phyloP scores from a whole-genome alignment of 2,888 invertebrate genomes.

The Cosmia trapezina region DNA sequence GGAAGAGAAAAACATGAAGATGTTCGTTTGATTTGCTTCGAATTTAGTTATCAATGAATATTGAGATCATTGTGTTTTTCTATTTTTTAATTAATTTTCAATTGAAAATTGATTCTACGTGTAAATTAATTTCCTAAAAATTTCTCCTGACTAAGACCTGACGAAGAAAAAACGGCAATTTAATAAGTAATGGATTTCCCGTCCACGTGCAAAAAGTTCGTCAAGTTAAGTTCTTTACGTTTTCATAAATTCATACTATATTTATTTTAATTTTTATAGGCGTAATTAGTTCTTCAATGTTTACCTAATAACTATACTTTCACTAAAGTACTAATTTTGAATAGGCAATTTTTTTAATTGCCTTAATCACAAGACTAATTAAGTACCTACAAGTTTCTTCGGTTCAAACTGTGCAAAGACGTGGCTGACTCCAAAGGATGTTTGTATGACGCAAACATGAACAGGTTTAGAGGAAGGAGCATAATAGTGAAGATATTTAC shows the following conservation, averaged over 20 bases:
- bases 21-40: constrained; percentile 18
- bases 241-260: too few species aligned
- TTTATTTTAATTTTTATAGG: neutral
- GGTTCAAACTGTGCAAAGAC: neutral
- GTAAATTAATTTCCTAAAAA: neutral
- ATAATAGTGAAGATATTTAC: neutral
- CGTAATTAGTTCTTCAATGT: neutral
- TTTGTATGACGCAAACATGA: neutral
- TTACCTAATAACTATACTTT: neutral
- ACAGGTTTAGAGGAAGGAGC: neutral
- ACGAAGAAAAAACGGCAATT: neutral
- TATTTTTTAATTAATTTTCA: neutral
- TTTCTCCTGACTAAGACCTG: neutral
- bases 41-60: constrained; percentile 18
- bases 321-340: neutral
- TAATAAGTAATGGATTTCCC: neutral
- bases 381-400: neutral
- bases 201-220: neutral
- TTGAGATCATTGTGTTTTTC: neutral
- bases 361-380: neutral
- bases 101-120: neutral
- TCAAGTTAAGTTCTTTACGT: too few species aligned
- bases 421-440: neutral
- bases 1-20: constrained; percentile 11
- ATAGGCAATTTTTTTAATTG: too few species aligned